Conservation (phyloP, 2,888 invertebrate species). For the Stratiomys singularior region DNA sequence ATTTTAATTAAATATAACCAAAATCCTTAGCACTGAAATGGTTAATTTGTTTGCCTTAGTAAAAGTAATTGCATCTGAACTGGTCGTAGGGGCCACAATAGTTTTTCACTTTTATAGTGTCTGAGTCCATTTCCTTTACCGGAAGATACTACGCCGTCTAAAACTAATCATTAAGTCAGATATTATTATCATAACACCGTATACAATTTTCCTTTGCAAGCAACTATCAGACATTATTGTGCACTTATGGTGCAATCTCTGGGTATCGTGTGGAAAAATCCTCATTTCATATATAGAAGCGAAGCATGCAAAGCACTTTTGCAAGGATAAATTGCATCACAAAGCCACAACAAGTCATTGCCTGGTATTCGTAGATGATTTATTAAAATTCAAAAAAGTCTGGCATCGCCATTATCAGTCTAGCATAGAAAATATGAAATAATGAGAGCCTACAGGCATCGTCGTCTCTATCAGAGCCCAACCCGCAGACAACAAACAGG, state of each 20-base stretch:
- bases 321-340: constrained; percentile 15
- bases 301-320: background rate
- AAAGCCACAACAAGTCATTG: background rate
- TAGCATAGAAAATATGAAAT: constrained; percentile 25
- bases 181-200: too few relatives aligned
- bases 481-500: constrained; percentile 20
- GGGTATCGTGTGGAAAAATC: background rate
- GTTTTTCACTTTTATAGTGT: too few relatives aligned
- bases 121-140: too few relatives aligned
- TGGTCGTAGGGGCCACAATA: too few relatives aligned
- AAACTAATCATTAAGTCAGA: too few relatives aligned
- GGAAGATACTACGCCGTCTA: too few relatives aligned
- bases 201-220: background rate
- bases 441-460: constrained; percentile 27
- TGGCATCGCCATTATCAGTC: constrained; percentile 45
- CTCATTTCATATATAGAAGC: background rate
- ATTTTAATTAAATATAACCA: too few relatives aligned
- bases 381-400: constrained; percentile 52
- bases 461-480: background rate
- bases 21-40: too few relatives aligned
- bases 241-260: constrained; percentile 14
- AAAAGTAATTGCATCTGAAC: too few relatives aligned
- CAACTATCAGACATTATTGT: constrained; percentile 9
- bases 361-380: constrained; percentile 46
- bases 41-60: too few relatives aligned